Evolutionary conservation across 2,888 invertebrate genomes (phyloP), one percentile per base, ranked within the genome.

Genomic region (Phaonia tiefii): DNA sequence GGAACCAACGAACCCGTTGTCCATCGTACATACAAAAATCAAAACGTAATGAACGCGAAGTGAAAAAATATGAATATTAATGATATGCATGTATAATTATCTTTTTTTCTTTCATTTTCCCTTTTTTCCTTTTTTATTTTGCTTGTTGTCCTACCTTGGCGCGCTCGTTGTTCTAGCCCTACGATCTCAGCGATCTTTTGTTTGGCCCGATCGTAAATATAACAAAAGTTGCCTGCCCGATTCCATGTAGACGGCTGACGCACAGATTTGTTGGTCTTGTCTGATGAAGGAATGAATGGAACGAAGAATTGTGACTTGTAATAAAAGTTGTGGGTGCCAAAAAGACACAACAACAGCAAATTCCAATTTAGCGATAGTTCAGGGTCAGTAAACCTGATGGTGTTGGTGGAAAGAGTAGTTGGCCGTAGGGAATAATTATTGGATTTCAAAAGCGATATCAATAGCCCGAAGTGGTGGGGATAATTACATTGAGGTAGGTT

Each of bases 21-120:
- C 3, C 31, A 8, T 31, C 31, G 31, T 8, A 31, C n/a, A 49
- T 49, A 49, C 17, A 42, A 42, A 15, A 42, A 63, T 39, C 63
- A 63, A 17, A 63, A 39, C 39, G 39, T 63, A 63, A 63, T 63
- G 63, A 63, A 63, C 39, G 63, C 63, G 63, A 63, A 42, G 63
- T 63, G 63, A 37, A 63, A 63, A 63, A 63, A 63, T 63, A 63
- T 63, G 63, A 63, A 63, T 63, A 63, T 63, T 63, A 63, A 63
- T 63, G 63, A 63, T 63, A 63, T 63, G 63, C 63, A 63, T 63
- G 63, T 63, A 63, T 63, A 63, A 63, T 63, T 63, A 63, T 63
- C 63, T 63, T 39, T 54, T 63, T 63, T 58, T 25, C 13, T 56
- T 56, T 31, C 31, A 13, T 51, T 51, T 15, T 22, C 22, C n/a